Conservation (phyloP, 1,140 invertebrate genomes). For the Monomorium pharaonis region DNA sequence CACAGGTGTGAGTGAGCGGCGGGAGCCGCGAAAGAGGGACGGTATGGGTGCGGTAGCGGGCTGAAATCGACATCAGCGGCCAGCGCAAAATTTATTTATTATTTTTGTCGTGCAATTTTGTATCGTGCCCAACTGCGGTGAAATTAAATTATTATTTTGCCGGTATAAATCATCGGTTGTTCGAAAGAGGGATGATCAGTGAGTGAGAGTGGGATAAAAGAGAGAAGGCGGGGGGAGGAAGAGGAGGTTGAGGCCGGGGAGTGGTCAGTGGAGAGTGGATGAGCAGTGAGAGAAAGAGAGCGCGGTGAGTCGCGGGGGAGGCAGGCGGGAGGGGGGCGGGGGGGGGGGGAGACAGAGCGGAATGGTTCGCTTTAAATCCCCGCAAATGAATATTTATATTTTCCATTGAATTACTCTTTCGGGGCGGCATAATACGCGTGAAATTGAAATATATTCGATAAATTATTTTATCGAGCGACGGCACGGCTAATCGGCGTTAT, state of each 20-base stretch:
- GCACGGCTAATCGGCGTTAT: constrained; percentile 82
- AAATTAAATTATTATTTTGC: constrained; percentile 86
- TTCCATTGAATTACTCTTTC: constrained; percentile 85
- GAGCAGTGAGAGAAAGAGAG: constrained; percentile 44
- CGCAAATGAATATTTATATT: constrained; percentile 86
- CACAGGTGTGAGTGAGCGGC: constrained; percentile 53
- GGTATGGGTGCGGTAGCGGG: constrained; percentile 51
- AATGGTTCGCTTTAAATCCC: constrained; percentile 82
- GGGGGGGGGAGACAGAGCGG: constrained; percentile 57
- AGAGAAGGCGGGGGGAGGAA: neutral
- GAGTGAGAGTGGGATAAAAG: constrained; percentile 57
- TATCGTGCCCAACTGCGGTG: constrained; percentile 83
- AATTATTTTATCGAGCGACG: constrained; percentile 84
- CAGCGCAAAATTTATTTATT: constrained; percentile 85
- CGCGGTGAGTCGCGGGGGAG: neutral
- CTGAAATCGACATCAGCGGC: constrained; percentile 84
- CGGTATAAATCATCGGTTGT: constrained; percentile 82
- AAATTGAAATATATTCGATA: constrained; percentile 85
- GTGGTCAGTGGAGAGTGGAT: constrained; percentile 40
- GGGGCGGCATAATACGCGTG: constrained; percentile 82
- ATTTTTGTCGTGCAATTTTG: constrained; percentile 85
- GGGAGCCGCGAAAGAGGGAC: constrained; percentile 15
- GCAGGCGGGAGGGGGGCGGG: neutral
- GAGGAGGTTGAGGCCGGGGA: constrained; percentile 2
- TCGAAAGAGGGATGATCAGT: constrained; percentile 56